Base-by-base conservation (phyloP, 2,113 vertebrate genomes). In the Orthochromis malagaraziensis region DNA sequence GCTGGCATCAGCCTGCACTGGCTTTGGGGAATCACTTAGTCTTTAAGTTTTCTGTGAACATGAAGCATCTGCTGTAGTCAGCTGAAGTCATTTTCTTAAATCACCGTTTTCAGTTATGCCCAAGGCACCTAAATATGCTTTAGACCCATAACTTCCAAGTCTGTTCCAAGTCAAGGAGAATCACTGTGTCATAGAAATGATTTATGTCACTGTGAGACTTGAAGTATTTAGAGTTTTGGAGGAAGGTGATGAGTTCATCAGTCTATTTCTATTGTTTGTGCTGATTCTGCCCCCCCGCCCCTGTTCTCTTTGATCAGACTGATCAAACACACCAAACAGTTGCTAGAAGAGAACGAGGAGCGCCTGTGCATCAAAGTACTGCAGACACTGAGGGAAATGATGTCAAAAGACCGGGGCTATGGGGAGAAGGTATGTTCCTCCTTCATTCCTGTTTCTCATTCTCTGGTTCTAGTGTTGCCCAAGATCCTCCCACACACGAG, bases 381-480 rank as follows among this genome's bases (percentile, higher is more conserved):
- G 45, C 98, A 99, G 96, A 99, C 99, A 1, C 97, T 99, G 86
- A 96, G 99, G 90, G 98, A 99, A 94, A 99, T 99, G 99, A 99
- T 99, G 98, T 98, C 98, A 68, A 99, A 99, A 95, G 98, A 99
- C 70, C 96, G 98, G 49, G 98, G 98, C 93, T 99, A 99, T 84
- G 97, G 98, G 86, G 98, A 99, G 91, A 99, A 99, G 98, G 99
- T 99, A 98, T 1, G 97, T 97, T 96, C 4, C 65, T 24, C 21
- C 33, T 12, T 5, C 19, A 33, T 58, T 91, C n/a, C 54, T 77
- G 10, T 87, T 87, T 70, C 51, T 70, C 40, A 65, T 84, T 63
- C n/a, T 84, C 47, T 38, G 51, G 42, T 68, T 79, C 16, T 79
- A 2, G 10, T 42, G 5, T 3, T 85, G 53, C 16, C 47, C 29